Evolutionary conservation across 1,140 invertebrate species (phyloP), one percentile per base, ranked within the genome.

Genomic region (Cecropterus lyciades): DNA sequence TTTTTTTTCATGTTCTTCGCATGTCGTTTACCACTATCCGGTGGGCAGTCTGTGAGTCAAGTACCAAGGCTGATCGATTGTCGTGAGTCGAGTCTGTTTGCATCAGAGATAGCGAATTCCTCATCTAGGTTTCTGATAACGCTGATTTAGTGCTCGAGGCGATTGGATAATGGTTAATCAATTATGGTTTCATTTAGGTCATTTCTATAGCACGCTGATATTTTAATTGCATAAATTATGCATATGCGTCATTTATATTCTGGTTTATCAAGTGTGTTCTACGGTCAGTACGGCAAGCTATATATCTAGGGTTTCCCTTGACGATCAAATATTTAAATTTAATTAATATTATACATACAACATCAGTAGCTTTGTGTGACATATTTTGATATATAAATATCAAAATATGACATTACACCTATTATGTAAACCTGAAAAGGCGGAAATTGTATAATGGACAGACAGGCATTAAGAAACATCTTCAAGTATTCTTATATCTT

Each of bases 41-140:
- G 57, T 37, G 24, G 6, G 15, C 8, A 8, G 14, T 20, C 43
- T 8, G 27, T 37, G 43, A 33, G 10, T 48, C 45, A 60, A 60
- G 57, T 33, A 48, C 17, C 24, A 59, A 48, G 43, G 8, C 57
- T 48, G 57, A 60, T 60, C 57, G 43, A 60, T 20, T 49, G 57
- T 60, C 57, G 57, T 60, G 45, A 60, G 57, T 48, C 57, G 10
- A 49, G 27, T 48, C 57, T 49, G 56, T 59, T 49, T 13, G 57
- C 57, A 48, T 60, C 43, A 30, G 14, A 33, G 57, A 60, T 60
- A 60, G 57, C 11, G 57, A 60, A 60, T 60, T 60, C 57, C 57
- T 60, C 57, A 49, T 60, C 24, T 60, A 60, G 57, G 24, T 60
- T 60, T 37, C 27, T 16, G 57, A 60, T 60, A 49, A 48, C 45